These are phyloP conservation scores for Aeoliscus strigatus DNA, from an alignment of 2,797 vertebrate genomes.

Conservation along the genomic window DNA sequence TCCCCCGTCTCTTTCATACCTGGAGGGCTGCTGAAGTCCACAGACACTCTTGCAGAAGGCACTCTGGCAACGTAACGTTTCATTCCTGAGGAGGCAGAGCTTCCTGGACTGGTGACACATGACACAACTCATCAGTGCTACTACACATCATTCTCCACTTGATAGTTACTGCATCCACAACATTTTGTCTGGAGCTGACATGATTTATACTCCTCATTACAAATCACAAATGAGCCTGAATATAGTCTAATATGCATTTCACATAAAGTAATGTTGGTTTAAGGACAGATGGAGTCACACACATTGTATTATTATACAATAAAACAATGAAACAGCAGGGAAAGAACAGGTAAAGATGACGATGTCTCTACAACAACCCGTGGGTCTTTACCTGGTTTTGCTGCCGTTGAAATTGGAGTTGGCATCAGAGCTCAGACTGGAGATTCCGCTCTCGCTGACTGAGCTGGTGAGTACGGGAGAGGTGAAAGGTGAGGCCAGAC, in stretches of 20 bases:
- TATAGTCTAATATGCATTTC: too few species aligned
- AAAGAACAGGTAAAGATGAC: too few species aligned
- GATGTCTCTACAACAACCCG: too few species aligned
- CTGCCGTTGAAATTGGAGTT: slow-evolving; percentile 57
- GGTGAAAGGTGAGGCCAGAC: slow-evolving; percentile 69
- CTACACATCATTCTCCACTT: slow-evolving; percentile 6
- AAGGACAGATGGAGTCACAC: too few species aligned
- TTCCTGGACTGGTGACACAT: slow-evolving; percentile 56
- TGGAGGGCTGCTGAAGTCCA: slow-evolving; percentile 67
- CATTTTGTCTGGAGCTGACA: too few species aligned
- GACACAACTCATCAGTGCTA: slow-evolving; percentile 20
- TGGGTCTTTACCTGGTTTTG: slow-evolving; percentile 53
- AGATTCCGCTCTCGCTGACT: slow-evolving; percentile 80
- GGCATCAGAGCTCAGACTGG: slow-evolving; percentile 71
- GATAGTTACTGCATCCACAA: too few species aligned
- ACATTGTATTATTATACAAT: too few species aligned
- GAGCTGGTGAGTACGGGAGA: slow-evolving; percentile 77
- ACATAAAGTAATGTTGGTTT: too few species aligned
- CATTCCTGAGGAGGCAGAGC: slow-evolving; percentile 44
- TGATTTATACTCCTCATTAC: too few species aligned
- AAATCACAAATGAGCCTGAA: too few species aligned
- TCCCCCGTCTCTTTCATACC: slow-evolving; percentile 62
- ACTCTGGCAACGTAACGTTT: slow-evolving; percentile 61
- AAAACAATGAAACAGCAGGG: too few species aligned
- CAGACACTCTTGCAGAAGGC: slow-evolving; percentile 68